Conservation (phyloP, 30 jellyfish, hydroid and myxozoan genomes). For the Pseudorhiza aurosa region DNA sequence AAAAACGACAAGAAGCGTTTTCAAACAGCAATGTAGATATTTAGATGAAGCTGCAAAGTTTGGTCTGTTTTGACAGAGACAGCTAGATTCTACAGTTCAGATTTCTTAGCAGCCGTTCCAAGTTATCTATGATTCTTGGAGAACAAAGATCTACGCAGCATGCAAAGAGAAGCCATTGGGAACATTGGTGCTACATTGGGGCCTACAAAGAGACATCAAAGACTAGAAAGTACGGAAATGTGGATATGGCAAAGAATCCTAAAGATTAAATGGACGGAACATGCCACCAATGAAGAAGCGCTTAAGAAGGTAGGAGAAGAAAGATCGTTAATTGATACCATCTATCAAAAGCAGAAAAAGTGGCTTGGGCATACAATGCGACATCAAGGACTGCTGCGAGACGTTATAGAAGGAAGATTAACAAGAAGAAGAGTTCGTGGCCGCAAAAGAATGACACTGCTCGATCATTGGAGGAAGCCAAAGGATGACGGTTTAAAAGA, state of each 20-base stretch:
- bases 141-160: too few species aligned
- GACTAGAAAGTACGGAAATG: conserved; percentile 9
- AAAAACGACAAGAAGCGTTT: too few species aligned
- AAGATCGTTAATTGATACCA: not conserved
- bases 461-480: not conserved
- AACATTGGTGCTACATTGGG: too few species aligned
- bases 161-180: too few species aligned
- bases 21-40: too few species aligned
- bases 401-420: not conserved
- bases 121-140: too few species aligned
- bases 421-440: not conserved
- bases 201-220: not conserved
- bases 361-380: conserved; percentile 4
- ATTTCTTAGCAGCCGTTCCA: too few species aligned
- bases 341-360: not conserved
- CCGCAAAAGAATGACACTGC: not conserved
- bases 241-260: conserved; percentile 31
- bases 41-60: too few species aligned
- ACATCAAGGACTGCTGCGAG: not conserved
- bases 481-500: not conserved
- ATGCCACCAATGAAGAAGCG: conserved; percentile 31
- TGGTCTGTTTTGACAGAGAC: too few species aligned
- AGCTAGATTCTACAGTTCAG: too few species aligned
- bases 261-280: conserved; percentile 33
- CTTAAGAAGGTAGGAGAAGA: not conserved